These are phyloP conservation scores for Teleopsis dalmanni DNA, from an alignment of 1,140 invertebrate genomes.

Conservation along the genomic window DNA sequence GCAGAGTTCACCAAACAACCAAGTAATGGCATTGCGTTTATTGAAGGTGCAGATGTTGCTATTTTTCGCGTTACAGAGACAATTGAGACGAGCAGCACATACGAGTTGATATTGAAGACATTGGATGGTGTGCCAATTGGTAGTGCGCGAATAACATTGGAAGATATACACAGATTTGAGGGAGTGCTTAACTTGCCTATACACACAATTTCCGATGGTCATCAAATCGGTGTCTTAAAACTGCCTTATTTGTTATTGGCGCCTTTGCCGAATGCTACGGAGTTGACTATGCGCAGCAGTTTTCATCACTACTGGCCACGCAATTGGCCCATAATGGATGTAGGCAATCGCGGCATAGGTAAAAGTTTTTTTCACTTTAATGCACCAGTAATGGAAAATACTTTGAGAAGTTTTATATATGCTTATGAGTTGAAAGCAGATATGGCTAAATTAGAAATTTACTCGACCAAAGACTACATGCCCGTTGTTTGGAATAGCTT, in stretches of 20 bases:
- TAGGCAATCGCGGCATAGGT: constrained; percentile 83
- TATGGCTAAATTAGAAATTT: constrained; percentile 93
- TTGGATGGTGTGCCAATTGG: constrained; percentile 50
- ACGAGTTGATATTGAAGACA: constrained; percentile 18
- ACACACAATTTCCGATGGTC: constrained; percentile 6
- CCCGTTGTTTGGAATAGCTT: constrained; percentile 95
- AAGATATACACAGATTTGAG: constrained; percentile 52
- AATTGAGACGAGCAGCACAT: constrained; percentile 17
- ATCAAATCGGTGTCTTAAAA: constrained; percentile 42
- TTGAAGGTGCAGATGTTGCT: constrained; percentile 17
- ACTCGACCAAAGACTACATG: constrained; percentile 85
- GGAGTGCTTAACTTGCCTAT: constrained; percentile 58
- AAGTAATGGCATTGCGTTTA: constrained; percentile 19
- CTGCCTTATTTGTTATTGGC: constrained; percentile 57
- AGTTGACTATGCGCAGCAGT: constrained; percentile 69
- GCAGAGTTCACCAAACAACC: constrained; percentile 20
- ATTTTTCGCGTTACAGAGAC: constrained; percentile 28
- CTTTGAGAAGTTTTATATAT: constrained; percentile 79
- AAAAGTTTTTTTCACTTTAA: constrained; percentile 48
- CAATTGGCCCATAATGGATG: constrained; percentile 73
- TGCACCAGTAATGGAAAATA: constrained; percentile 75
- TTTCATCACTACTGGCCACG: constrained; percentile 79
- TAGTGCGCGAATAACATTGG: constrained; percentile 63
- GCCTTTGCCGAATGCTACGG: constrained; percentile 59
- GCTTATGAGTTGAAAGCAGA: constrained; percentile 80